These are phyloP conservation scores for Echiichthys vipera DNA, from an alignment of 2,797 vertebrate genomes.

Conservation along the genomic window DNA sequence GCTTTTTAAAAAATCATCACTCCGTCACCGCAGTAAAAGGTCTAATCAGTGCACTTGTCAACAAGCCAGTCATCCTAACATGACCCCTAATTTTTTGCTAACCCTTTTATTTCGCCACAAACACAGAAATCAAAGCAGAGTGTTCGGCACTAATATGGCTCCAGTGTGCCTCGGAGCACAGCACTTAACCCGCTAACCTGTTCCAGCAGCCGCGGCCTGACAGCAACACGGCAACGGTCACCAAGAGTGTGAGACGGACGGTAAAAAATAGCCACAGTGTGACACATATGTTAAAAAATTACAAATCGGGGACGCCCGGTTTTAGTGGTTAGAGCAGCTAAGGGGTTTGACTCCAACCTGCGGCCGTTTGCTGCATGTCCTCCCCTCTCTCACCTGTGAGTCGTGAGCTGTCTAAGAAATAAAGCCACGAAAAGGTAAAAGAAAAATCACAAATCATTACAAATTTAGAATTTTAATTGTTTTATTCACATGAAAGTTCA, in stretches of 20 bases:
- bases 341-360: no score
- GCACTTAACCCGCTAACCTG: slow-evolving; percentile 6
- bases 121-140: slow-evolving; percentile 7
- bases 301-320: no score
- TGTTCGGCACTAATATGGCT: neutral
- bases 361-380: no score
- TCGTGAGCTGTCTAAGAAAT: no score
- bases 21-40: slow-evolving; percentile 22
- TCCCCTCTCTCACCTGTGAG: no score
- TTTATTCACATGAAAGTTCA: neutral
- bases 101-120: slow-evolving; percentile 11
- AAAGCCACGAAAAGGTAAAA: no score
- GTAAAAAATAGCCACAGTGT: neutral
- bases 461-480: no score
- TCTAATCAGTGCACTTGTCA: slow-evolving; percentile 52
- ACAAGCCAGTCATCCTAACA: slow-evolving; percentile 24
- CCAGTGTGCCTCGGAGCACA: neutral
- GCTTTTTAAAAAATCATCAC: slow-evolving; percentile 30
- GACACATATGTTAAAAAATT: neutral
- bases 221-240: neutral
- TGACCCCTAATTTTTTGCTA: slow-evolving; percentile 2
- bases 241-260: neutral
- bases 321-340: no score
- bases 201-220: neutral
- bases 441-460: no score